Conservation (phyloP, 2,888 invertebrate species). For the Orchesellides sinensis region DNA sequence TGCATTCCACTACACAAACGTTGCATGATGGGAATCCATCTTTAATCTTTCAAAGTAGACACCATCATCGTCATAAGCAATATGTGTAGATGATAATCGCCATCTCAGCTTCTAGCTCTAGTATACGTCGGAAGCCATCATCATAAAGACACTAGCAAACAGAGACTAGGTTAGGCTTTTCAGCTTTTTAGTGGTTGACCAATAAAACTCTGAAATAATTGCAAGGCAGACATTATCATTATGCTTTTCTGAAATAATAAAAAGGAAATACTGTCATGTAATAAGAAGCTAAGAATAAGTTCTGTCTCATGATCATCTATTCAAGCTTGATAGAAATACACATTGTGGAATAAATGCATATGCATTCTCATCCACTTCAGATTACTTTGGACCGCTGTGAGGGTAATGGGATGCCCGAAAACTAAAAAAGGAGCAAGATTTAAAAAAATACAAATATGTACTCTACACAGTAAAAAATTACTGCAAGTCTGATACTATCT, state of each 20-base stretch:
- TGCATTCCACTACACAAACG: not conserved
- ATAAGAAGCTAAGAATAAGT: not conserved
- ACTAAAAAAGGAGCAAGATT: not conserved
- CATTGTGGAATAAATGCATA: not conserved
- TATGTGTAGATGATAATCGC: constrained; percentile 28
- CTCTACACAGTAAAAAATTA: too few relatives aligned
- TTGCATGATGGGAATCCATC: not conserved
- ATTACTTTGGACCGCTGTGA: not conserved
- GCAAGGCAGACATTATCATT: not conserved
- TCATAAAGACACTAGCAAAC: not conserved
- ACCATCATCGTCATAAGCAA: constrained; percentile 39
- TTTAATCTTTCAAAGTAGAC: constrained; percentile 46
- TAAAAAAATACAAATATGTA: too few relatives aligned
- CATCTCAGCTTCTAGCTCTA: not conserved
- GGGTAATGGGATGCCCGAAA: not conserved
- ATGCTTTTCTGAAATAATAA: not conserved
- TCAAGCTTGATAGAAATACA: not conserved
- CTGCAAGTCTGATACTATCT: too few relatives aligned
- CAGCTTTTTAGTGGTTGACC: not conserved
- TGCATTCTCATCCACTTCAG: not conserved
- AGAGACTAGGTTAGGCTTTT: not conserved
- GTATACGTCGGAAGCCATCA: not conserved
- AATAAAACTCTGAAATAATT: constrained; percentile 6
- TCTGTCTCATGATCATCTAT: too few relatives aligned
- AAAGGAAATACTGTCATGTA: constrained; percentile 7